Conservation (phyloP, 1,140 invertebrate genomes). For the Onthophagus taurus region DNA sequence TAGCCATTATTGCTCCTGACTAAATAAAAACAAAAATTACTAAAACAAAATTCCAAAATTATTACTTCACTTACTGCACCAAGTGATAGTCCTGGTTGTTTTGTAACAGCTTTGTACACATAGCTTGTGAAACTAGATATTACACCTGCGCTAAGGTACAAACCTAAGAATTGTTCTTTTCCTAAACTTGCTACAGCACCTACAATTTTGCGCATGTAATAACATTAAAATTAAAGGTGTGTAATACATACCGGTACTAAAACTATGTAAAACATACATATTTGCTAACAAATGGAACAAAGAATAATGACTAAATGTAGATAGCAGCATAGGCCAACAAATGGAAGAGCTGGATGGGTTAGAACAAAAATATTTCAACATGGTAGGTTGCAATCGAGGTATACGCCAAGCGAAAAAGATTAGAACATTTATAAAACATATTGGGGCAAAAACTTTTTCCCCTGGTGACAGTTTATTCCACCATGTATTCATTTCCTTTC, state of each 20-base stretch:
- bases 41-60: constrained; percentile 5
- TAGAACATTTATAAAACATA: constrained; percentile 67
- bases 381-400: constrained; percentile 56
- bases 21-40: constrained; percentile 41
- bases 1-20: constrained; percentile 89
- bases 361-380: constrained; percentile 80
- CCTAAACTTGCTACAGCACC: constrained; percentile 68
- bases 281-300: constrained; percentile 79
- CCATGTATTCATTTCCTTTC: constrained; percentile 52
- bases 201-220: constrained; percentile 25
- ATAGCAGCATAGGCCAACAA: constrained; percentile 83
- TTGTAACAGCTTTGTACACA: constrained; percentile 61
- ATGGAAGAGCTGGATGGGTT: constrained; percentile 61
- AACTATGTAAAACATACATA: constrained; percentile 94
- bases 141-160: constrained; percentile 83
- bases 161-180: constrained; percentile 83
- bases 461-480: constrained; percentile 68
- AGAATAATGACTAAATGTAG: constrained; percentile 88
- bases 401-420: constrained; percentile 81
- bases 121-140: constrained; percentile 81
- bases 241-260: constrained; percentile 48
- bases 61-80: constrained; percentile 68
- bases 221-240: constrained; percentile 11
- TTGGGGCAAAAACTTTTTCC: constrained; percentile 69
- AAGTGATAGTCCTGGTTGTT: constrained; percentile 63